Evolutionary conservation across 1,140 invertebrate genomes (phyloP), one percentile per base, ranked within the genome.

Genomic region (Diprion similis): DNA sequence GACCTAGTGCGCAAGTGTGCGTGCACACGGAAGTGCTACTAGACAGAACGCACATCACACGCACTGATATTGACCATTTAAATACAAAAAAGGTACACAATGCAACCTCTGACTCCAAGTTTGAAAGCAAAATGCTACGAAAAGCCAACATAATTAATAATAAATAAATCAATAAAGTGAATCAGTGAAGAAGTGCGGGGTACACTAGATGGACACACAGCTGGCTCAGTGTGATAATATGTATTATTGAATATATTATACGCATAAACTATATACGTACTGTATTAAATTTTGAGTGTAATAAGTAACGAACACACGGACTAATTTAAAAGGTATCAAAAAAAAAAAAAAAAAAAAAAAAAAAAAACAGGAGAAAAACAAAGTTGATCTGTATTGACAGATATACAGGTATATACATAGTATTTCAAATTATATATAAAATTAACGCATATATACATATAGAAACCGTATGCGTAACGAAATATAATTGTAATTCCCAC

Each of bases 1-100:
- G 96, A 98, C 83, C 95, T 99, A 82, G 95, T 99, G 83, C 93
- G 97, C 81, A 98, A 98, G 88, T 99, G 95, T 86, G 93, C 94
- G 72, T 96, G 95, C 88, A 92, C 93, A 75, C 94, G 94, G 85
- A 95, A 95, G 89, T 96, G 94, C 89, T 91, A 94, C 87, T 92
- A 92, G 76, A 90, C 83, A 84, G 10, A 47, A 59, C 17, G 11
- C 64, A 68, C 46, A 59, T 51, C 51, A 69, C 67, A 51, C 68
- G 66, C 59, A 51, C 51, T 51, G 59, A 69, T 68, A 74, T 70
- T 64, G 51, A 74, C 66, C 66, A 75, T 69, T 67, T 69, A 48
- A 67, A 46, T 17, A 46, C 17, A 70, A 67, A 24, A 67, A 67
- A 51, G 46, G 19, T 71, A 74, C n/a, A n/a, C 47, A 66, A 67